phyloP scores from a whole-genome alignment of 1,140 invertebrate species.

The Drosophila nikananu region DNA sequence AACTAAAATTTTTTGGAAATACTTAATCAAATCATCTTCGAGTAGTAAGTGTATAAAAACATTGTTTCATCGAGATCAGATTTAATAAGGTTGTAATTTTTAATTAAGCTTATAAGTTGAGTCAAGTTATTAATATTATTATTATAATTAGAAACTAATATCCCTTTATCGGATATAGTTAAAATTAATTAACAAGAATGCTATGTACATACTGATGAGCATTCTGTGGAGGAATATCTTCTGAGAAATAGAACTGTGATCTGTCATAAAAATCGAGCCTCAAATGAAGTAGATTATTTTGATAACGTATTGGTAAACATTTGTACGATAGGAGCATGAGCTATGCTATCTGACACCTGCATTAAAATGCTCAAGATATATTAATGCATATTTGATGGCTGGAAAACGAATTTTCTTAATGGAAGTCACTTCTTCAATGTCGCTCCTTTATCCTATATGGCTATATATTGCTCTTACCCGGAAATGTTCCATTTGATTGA shows the following conservation, averaged over 20 bases:
- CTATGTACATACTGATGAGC: too few relatives aligned
- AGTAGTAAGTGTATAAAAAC: too few relatives aligned
- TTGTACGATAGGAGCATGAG: not conserved
- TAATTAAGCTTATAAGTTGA: too few relatives aligned
- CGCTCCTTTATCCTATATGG: not conserved
- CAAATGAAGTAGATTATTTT: not conserved
- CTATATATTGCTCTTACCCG: not conserved
- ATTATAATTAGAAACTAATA: too few relatives aligned
- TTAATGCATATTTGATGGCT: not conserved
- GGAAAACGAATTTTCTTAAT: not conserved
- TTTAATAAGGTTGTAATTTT: too few relatives aligned
- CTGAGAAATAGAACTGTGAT: not conserved
- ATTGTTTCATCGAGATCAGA: too few relatives aligned
- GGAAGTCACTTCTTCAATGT: not conserved
- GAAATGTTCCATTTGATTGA: conserved; percentile 22
- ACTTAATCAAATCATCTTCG: too few relatives aligned
- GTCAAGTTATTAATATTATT: too few relatives aligned
- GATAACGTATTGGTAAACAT: not conserved
- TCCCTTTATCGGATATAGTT: too few relatives aligned
- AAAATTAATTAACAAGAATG: too few relatives aligned
- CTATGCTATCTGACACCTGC: not conserved
- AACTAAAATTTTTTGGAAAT: too few relatives aligned
- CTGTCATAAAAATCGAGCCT: not conserved
- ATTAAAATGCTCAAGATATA: not conserved
- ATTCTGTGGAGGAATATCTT: too few relatives aligned